Evolutionary conservation across 2,797 vertebrate genomes (phyloP).

Genomic region (Gymnopithys bicolor): DNA sequence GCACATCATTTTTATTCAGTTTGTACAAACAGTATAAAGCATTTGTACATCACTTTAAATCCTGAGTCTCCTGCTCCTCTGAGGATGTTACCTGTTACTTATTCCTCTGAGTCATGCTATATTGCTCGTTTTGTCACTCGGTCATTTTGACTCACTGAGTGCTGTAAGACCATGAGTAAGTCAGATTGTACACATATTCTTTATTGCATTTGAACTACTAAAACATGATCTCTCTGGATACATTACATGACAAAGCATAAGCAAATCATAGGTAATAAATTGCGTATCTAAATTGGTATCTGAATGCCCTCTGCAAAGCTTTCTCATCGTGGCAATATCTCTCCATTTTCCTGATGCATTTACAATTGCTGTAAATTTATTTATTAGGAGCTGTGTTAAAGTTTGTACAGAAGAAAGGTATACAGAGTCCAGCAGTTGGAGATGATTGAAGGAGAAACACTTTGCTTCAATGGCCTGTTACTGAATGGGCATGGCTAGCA

Average conservation of each 20-base stretch:
- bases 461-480: background rate
- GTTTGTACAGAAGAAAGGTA: background rate
- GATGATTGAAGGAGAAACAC: background rate
- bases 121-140: background rate
- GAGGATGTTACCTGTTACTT: background rate
- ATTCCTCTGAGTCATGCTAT: background rate
- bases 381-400: background rate
- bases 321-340: background rate
- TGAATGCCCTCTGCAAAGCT: background rate
- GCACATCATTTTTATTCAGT: background rate
- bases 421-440: background rate
- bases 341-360: background rate
- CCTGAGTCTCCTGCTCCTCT: background rate
- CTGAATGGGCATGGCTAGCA: background rate
- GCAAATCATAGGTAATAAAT: background rate
- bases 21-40: background rate
- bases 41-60: background rate
- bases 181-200: background rate
- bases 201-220: background rate
- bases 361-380: background rate
- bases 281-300: background rate
- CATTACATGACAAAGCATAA: background rate
- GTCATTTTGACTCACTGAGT: background rate
- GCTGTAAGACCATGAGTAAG: background rate
- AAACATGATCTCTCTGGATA: background rate